Evolutionary conservation across 2,797 vertebrate species (phyloP), one percentile per base, ranked within the genome.

Genomic region (Chelmon rostratus): DNA sequence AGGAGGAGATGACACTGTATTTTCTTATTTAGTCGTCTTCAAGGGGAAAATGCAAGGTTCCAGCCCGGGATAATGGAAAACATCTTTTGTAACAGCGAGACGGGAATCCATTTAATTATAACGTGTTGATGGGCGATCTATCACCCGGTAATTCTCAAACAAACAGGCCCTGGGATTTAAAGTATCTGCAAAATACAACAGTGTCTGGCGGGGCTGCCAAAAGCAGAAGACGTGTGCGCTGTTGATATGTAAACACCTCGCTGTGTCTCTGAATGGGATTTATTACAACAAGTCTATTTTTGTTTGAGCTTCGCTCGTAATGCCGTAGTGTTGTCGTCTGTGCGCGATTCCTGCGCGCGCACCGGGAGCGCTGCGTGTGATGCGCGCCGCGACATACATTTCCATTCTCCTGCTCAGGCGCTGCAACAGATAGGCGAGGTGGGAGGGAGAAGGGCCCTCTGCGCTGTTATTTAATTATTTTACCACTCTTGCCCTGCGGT

Each of bases 401-500:
- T 58, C 64, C 63, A 67, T 70, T 56, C 79, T 47, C 42, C 59
- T 18, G 47, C 86, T 86, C 77, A 77, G 58, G 64, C 63, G 13
- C 78, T 53, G 44, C 37, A 33, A 28, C 57, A 61, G 70, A 82
- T 76, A 79, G 78, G 47, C 13, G 15, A 79, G 38, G 67, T 61
- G 67, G 82, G 86, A 84, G 83, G 83, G 69, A 78, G 59, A 64
- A 68, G 64, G 78, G 72, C 76, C 65, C 84, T 69, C 70, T 61
- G 47, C 77, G 62, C 76, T 89, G 81, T 88, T 90, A 90, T 93
- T 93, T 93, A 93, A 94, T 95, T 93, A 93, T 95, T 95, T 93
- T 92, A 90, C 86, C 87, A 83, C 88, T 86, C 88, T 84, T 89
- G 90, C 93, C 94, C 92, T 89, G 85, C 82, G 93, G 91, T 89